Conservation (phyloP, 2,113 vertebrate genomes). For the Cyphomyrus plagiostoma region DNA sequence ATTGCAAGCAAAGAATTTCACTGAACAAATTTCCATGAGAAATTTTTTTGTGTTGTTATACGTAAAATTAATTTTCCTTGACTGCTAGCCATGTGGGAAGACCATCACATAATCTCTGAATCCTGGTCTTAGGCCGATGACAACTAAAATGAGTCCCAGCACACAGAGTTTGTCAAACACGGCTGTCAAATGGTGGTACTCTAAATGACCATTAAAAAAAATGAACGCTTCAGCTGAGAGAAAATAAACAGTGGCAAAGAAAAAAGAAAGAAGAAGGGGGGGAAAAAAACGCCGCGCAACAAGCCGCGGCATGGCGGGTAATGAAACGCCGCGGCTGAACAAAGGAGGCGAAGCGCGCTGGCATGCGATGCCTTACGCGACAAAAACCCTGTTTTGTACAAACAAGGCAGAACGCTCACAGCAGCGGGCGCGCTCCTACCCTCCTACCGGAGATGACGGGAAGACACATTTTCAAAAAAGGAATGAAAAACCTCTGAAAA, state of each 20-base stretch:
- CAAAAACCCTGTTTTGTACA: neutral
- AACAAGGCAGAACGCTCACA: neutral
- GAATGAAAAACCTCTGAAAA: neutral
- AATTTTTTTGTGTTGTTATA: neutral
- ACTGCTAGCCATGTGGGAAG: neutral
- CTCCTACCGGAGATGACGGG: neutral
- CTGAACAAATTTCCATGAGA: neutral
- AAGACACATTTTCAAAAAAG: neutral
- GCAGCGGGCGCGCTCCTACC: neutral
- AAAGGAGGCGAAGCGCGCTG: neutral
- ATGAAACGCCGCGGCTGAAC: neutral
- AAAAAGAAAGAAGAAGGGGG: neutral
- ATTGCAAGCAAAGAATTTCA: constrained; percentile 26
- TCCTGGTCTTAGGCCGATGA: neutral
- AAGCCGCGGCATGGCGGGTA: neutral
- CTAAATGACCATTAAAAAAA: neutral
- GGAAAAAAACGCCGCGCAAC: neutral
- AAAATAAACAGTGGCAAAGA: neutral
- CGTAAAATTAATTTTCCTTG: neutral
- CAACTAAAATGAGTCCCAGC: neutral
- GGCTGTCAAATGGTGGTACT: neutral
- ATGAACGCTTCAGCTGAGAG: neutral
- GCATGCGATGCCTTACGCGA: neutral
- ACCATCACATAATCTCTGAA: neutral
- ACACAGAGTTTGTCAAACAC: neutral